Evolutionary conservation across 2,888 invertebrate genomes (phyloP).

Genomic region (Sminthurides aquaticus): DNA sequence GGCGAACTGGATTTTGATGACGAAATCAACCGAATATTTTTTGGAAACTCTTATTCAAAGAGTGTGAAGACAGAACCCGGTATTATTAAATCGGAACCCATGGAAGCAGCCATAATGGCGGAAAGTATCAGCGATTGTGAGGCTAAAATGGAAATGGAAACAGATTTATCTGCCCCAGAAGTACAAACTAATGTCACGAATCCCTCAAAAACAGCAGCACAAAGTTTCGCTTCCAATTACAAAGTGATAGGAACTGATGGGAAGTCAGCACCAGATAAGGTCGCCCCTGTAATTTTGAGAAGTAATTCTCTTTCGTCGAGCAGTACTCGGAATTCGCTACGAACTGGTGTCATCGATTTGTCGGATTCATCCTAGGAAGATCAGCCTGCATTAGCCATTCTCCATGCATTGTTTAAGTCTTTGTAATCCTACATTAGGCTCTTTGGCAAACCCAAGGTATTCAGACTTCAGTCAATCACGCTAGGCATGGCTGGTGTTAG

Average conservation of each 20-base stretch:
- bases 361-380: too few relatives aligned
- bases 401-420: too few relatives aligned
- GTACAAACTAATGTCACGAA: not conserved
- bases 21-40: slow-evolving; percentile 6
- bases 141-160: not conserved
- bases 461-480: too few relatives aligned
- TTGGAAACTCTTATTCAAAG: not conserved
- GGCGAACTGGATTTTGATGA: slow-evolving; percentile 24
- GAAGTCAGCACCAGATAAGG: not conserved
- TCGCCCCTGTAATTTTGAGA: not conserved
- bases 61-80: not conserved
- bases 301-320: not conserved
- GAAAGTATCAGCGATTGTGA: too few relatives aligned
- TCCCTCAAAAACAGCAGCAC: not conserved
- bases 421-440: too few relatives aligned
- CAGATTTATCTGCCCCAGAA: not conserved
- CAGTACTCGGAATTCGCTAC: not conserved
- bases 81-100: too few relatives aligned
- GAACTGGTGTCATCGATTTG: too few relatives aligned
- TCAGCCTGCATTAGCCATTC: too few relatives aligned
- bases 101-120: too few relatives aligned
- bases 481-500: too few relatives aligned
- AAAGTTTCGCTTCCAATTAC: not conserved
- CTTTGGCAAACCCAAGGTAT: too few relatives aligned
- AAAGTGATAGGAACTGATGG: not conserved